Conservation (phyloP, 1,140 invertebrate genomes). For the Zaprionus gabonicus region DNA sequence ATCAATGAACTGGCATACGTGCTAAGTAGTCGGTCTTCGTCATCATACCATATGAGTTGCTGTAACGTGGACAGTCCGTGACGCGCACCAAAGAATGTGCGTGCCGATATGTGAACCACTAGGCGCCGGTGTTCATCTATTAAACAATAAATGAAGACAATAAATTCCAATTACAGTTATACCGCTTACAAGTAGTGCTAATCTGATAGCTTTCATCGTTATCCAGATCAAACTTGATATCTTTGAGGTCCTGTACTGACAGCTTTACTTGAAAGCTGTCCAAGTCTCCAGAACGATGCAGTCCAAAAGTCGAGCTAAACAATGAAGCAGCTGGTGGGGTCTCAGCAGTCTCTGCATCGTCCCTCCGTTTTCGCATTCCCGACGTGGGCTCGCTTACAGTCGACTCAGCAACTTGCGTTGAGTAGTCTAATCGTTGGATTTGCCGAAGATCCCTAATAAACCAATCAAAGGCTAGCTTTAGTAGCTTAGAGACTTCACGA, state of each 20-base stretch:
- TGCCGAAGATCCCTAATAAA: slow-evolving; percentile 74
- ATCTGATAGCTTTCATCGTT: slow-evolving; percentile 91
- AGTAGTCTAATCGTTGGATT: slow-evolving; percentile 71
- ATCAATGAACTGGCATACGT: slow-evolving; percentile 87
- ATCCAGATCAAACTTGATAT: slow-evolving; percentile 87
- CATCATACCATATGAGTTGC: slow-evolving; percentile 91
- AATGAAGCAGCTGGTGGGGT: slow-evolving; percentile 28
- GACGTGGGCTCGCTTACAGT: slow-evolving; percentile 41
- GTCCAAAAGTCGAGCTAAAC: slow-evolving; percentile 59
- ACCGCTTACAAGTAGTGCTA: slow-evolving; percentile 85
- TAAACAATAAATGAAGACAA: neutral
- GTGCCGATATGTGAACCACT: slow-evolving; percentile 87
- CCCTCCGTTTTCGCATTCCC: slow-evolving; percentile 8
- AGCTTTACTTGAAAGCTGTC: slow-evolving; percentile 85
- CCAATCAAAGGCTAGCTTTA: slow-evolving; percentile 70
- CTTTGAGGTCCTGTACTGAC: slow-evolving; percentile 85
- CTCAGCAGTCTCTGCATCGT: slow-evolving; percentile 12
- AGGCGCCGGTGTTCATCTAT: slow-evolving; percentile 85
- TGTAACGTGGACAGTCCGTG: slow-evolving; percentile 92
- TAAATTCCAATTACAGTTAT: neutral
- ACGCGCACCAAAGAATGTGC: slow-evolving; percentile 90
- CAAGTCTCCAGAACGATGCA: slow-evolving; percentile 81
- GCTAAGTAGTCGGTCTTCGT: slow-evolving; percentile 87
- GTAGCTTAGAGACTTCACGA: slow-evolving; percentile 64
- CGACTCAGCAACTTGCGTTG: slow-evolving; percentile 18